Base-by-base conservation (phyloP, 2,888 invertebrate species). In the Clanis bilineata region DNA sequence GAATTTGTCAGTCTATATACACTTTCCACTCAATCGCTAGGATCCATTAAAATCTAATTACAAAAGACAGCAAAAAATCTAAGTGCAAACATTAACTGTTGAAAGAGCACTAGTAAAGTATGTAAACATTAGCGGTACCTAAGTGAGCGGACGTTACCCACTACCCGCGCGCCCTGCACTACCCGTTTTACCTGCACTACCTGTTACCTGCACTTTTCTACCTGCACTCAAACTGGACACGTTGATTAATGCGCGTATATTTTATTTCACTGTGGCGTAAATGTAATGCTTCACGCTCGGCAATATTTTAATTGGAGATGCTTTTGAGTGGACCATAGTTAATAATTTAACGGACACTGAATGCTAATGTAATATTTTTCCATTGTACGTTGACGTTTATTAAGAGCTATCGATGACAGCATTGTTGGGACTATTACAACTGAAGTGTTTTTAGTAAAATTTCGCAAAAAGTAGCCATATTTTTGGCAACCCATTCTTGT, bases 201-300 rank as follows among this genome's bases (percentile, higher is more conserved):
- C 25, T 4, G 25, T n/a, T 22, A 43, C 43, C 21, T 10, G 32
- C 43, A 43, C 10, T 43, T 21, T 10, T 22, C 22, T 4, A 9
- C 68, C 68, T 72, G 69, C 70, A 67, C 70, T 74, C 64, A 60
- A 63, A 64, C 61, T 65, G 62, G 76, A 74, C 77, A 70, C 68
- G 63, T 66, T 78, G 76, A 77, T 76, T 70, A 72, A 78, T 77
- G 62, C 63, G 25, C 12, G 61, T 66, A 67, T 62, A 65, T 64
- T 72, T 68, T 70, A 70, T 70, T 69, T 67, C 60, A 59, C 65
- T 47, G 15, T 18, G 18, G 15, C 18, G 41, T 51, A 32, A 51
- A 51, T 28, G 47, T 28, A 28, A 51, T 32, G 28, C 18, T 51
- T 51, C 28, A 18, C 51, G 51, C 18, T 51, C 7, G 3, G 51